Conservation (phyloP, 2,888 invertebrate genomes). For the Drepanosiphum platanoidis region DNA sequence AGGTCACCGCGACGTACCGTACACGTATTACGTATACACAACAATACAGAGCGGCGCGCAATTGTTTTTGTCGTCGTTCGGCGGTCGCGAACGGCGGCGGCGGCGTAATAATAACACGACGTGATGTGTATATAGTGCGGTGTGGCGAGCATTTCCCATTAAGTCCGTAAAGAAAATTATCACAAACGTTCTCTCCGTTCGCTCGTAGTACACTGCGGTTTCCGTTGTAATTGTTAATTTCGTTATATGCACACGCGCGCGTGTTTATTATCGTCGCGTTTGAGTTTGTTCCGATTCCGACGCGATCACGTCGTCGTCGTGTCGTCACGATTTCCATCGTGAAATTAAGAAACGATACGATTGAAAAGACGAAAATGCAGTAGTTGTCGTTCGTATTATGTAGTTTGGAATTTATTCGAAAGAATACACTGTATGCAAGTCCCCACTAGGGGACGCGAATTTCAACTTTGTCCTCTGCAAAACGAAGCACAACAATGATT, state of each 20-base stretch:
- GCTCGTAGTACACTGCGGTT: not conserved
- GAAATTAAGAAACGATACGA: too few relatives aligned
- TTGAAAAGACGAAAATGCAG: too few relatives aligned
- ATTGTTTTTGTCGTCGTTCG: not conserved
- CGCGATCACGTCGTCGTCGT: not conserved
- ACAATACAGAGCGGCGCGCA: not conserved
- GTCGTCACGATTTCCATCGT: not conserved
- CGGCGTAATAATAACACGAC: not conserved
- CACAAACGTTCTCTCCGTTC: not conserved
- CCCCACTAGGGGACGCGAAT: too few relatives aligned
- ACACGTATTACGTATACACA: too few relatives aligned
- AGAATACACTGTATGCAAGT: too few relatives aligned
- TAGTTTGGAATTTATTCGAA: too few relatives aligned
- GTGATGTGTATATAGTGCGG: not conserved
- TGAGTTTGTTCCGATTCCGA: too few relatives aligned
- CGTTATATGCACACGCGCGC: not conserved
- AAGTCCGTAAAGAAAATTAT: not conserved
- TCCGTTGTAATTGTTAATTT: slow-evolving; percentile 8
- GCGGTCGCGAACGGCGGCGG: not conserved
- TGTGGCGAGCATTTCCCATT: not conserved
- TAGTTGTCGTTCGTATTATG: too few relatives aligned
- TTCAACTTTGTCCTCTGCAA: too few relatives aligned
- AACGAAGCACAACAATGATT: too few relatives aligned
- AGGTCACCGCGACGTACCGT: not conserved
- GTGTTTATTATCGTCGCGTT: not conserved